Conservation (phyloP, 2,888 invertebrate genomes). For the Drosophila setosimentum region DNA sequence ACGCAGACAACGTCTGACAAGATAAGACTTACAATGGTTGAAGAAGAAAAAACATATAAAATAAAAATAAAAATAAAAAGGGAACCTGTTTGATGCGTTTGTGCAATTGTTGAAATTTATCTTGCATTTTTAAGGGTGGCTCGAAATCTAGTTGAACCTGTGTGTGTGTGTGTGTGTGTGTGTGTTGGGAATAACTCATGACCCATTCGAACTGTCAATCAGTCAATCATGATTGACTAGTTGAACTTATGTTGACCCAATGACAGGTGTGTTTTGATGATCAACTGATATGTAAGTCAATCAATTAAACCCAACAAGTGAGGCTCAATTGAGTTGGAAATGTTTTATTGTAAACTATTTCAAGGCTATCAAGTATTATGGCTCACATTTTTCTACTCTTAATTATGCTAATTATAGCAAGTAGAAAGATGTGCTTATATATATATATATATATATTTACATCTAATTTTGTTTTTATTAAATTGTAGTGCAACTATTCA, state of each 20-base stretch:
- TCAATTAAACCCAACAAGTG: neutral
- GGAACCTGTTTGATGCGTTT: constrained; percentile 60
- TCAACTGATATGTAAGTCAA: constrained; percentile 12
- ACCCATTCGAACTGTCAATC: constrained; percentile 52
- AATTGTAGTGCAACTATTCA: constrained; percentile 5
- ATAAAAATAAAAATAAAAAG: constrained; percentile 15
- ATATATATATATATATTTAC: constrained; percentile 6
- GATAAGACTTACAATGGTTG: constrained; percentile 59
- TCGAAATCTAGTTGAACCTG: constrained; percentile 29
- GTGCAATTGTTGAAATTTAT: constrained; percentile 51
- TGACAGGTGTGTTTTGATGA: constrained; percentile 37
- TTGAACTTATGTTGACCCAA: constrained; percentile 45
- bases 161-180: constrained; percentile 6
- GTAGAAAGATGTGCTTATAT: neutral
- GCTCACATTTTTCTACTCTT: neutral
- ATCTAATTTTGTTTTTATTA: no score
- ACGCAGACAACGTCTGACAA: constrained; percentile 47
- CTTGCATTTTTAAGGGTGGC: constrained; percentile 42
- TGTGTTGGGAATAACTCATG: constrained; percentile 47
- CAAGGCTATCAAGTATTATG: constrained; percentile 24
- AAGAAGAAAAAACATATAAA: constrained; percentile 13
- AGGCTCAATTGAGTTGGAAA: constrained; percentile 30
- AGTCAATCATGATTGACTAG: constrained; percentile 13
- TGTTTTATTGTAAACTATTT: neutral
- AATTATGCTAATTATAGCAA: neutral